These are phyloP conservation scores for Poecilia picta DNA, from an alignment of 2,797 vertebrate genomes.

Conservation along the genomic window DNA sequence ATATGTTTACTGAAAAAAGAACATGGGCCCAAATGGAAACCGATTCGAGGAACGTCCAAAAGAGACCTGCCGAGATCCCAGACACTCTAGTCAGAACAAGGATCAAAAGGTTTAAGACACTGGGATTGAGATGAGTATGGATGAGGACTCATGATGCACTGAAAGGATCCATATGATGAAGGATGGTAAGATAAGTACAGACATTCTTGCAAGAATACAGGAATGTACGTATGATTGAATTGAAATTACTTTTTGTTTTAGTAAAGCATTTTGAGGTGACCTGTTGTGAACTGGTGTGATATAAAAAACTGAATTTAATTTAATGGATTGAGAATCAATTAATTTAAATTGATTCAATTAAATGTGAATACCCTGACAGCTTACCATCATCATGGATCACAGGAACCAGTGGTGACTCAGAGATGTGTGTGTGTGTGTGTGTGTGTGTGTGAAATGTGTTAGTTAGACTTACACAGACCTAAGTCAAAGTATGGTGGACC, in stretches of 20 bases:
- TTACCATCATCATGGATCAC: too few species aligned
- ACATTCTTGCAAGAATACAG: not conserved
- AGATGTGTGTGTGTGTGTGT: too few species aligned
- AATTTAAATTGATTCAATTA: too few species aligned
- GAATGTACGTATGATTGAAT: not conserved
- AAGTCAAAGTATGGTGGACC: too few species aligned
- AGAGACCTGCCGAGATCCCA: not conserved
- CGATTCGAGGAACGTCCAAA: slow-evolving; percentile 6
- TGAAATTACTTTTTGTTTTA: not conserved
- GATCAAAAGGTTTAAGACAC: not conserved
- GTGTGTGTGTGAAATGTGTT: too few species aligned
- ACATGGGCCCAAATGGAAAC: slow-evolving; percentile 30
- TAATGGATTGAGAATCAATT: too few species aligned
- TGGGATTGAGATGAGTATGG: not conserved
- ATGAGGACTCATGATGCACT: too few species aligned
- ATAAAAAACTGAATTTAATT: not conserved
- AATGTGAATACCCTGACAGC: too few species aligned
- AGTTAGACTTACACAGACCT: too few species aligned
- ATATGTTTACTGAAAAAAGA: slow-evolving; percentile 15
- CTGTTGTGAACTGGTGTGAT: not conserved
- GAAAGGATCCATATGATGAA: not conserved
- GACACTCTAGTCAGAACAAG: not conserved
- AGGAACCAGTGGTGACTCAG: too few species aligned
- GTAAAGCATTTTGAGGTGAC: not conserved
- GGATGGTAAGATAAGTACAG: not conserved